phyloP scores from a whole-genome alignment of 2,797 vertebrate genomes.

The Ctenopoma multispine region DNA sequence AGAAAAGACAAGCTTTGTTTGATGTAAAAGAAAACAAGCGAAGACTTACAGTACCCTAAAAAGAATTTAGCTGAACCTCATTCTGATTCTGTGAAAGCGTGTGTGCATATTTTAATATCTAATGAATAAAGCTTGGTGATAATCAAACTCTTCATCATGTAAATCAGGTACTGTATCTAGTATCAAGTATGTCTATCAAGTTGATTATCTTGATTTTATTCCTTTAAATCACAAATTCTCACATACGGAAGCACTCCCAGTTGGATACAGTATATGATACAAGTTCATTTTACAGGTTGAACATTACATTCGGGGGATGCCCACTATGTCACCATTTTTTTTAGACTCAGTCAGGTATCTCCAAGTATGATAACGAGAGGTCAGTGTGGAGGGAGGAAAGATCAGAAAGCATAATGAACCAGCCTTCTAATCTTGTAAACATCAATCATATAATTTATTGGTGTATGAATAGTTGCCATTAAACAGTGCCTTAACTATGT shows the following conservation, averaged over 20 bases:
- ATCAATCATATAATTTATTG: background rate
- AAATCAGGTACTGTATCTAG: conserved; percentile 59
- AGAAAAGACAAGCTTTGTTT: background rate
- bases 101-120: conserved; percentile 48
- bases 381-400: background rate
- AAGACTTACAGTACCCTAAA: background rate
- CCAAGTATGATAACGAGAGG: background rate
- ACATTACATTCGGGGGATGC: background rate
- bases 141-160: conserved; percentile 65
- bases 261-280: background rate
- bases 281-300: conserved; percentile 22
- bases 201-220: conserved; percentile 59
- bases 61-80: conserved; percentile 14
- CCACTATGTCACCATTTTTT: background rate
- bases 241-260: background rate
- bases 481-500: background rate
- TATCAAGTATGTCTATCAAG: conserved; percentile 44
- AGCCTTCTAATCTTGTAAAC: background rate
- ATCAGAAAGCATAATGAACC: background rate
- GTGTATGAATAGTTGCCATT: background rate
- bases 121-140: conserved; percentile 47
- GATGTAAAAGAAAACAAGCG: conserved; percentile 5
- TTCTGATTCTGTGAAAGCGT: conserved; percentile 34
- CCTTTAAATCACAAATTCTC: conserved; percentile 15
- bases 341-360: background rate